Evolutionary conservation across 2,888 invertebrate genomes (phyloP).

Genomic region (Meteorus cinctellus): DNA sequence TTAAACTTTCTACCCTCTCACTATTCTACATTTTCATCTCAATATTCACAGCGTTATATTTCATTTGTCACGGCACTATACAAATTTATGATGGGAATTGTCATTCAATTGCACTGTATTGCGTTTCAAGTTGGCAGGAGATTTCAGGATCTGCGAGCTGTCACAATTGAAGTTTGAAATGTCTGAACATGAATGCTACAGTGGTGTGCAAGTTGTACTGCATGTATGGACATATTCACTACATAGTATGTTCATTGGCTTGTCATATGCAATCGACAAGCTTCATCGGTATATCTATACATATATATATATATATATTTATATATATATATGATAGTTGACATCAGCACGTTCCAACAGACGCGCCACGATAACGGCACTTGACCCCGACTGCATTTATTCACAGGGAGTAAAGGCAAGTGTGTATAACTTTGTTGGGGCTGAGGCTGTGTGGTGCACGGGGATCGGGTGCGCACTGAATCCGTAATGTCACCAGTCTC

Average conservation of each 20-base stretch:
- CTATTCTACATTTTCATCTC: neutral
- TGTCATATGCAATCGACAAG: conserved; percentile 30
- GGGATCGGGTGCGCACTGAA: conserved; percentile 56
- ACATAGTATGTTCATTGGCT: neutral
- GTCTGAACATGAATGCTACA: conserved; percentile 25
- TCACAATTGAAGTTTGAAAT: conserved; percentile 39
- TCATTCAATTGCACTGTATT: conserved; percentile 4
- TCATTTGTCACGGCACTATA: neutral
- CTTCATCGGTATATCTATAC: conserved; percentile 33
- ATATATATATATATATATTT: conserved; percentile 32
- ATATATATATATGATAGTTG: conserved; percentile 31
- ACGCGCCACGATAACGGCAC: conserved; percentile 48
- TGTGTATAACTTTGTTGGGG: conserved; percentile 54
- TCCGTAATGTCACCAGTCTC: conserved; percentile 52
- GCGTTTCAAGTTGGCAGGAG: conserved; percentile 9
- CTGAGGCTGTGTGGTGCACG: conserved; percentile 43
- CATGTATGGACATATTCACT: conserved; percentile 33
- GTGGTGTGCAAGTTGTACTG: conserved; percentile 33
- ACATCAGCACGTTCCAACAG: conserved; percentile 39
- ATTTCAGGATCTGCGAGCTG: conserved; percentile 4
- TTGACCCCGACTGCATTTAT: conserved; percentile 58
- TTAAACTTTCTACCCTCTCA: neutral
- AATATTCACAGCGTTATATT: neutral
- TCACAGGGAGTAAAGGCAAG: conserved; percentile 59
- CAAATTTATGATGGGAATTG: neutral